phyloP scores from a whole-genome alignment of 2,888 invertebrate species.

The Spatulosminthurus flaviceps region DNA sequence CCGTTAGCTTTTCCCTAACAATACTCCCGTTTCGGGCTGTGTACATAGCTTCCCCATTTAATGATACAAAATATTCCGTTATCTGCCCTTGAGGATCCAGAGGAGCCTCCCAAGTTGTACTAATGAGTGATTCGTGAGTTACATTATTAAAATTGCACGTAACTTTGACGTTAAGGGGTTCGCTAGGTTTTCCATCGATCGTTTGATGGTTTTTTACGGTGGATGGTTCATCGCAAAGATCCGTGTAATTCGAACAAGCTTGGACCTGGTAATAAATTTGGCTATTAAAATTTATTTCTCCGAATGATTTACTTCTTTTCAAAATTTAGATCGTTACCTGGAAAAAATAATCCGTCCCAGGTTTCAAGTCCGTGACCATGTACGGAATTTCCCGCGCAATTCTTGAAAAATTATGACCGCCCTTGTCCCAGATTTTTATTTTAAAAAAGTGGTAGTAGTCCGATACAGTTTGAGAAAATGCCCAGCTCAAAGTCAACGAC shows the following conservation, averaged over 20 bases:
- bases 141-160: slow-evolving; percentile 75
- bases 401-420: slow-evolving; percentile 18
- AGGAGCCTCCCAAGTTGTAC: slow-evolving; percentile 79
- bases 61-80: slow-evolving; percentile 76
- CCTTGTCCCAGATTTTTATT: slow-evolving; percentile 44
- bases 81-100: slow-evolving; percentile 76
- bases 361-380: slow-evolving; percentile 80
- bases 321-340: slow-evolving; percentile 69
- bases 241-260: slow-evolving; percentile 82
- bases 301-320: neutral
- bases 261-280: slow-evolving; percentile 68
- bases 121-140: slow-evolving; percentile 73
- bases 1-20: slow-evolving; percentile 70
- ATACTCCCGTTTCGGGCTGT: slow-evolving; percentile 68
- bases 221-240: slow-evolving; percentile 81
- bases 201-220: slow-evolving; percentile 81
- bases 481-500: slow-evolving; percentile 85
- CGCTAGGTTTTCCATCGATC: slow-evolving; percentile 81
- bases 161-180: slow-evolving; percentile 75
- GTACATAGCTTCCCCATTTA: slow-evolving; percentile 71
- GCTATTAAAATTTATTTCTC: neutral
- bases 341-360: slow-evolving; percentile 83
- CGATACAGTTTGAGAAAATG: slow-evolving; percentile 62
- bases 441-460: slow-evolving; percentile 62
- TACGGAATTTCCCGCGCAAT: slow-evolving; percentile 72